These are phyloP conservation scores for Trichonephila clavata DNA, from an alignment of 1,140 invertebrate genomes.

Conservation along the genomic window DNA sequence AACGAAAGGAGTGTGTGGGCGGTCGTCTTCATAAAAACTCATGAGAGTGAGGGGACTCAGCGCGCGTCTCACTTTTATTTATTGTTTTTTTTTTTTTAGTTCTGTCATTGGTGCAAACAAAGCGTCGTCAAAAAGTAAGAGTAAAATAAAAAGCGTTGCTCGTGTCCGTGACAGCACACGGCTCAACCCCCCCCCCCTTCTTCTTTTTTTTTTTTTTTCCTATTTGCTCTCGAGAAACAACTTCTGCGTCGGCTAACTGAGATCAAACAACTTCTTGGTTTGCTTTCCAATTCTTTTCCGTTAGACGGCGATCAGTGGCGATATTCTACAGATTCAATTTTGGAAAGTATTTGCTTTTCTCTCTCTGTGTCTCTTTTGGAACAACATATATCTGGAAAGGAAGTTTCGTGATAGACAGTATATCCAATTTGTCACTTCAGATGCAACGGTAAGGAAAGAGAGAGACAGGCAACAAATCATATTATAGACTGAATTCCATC, in stretches of 20 bases:
- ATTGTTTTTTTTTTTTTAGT: background rate
- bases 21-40: background rate
- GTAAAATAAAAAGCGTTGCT: background rate
- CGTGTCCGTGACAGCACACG: background rate
- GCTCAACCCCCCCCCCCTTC: background rate
- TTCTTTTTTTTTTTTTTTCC: too few relatives aligned
- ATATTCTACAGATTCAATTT: too few relatives aligned
- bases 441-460: too few relatives aligned
- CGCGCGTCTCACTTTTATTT: background rate
- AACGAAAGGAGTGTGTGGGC: background rate
- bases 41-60: background rate
- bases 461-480: too few relatives aligned
- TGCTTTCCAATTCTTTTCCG: too few relatives aligned
- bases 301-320: too few relatives aligned
- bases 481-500: too few relatives aligned
- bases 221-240: background rate
- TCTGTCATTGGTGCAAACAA: background rate
- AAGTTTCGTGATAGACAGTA: too few relatives aligned
- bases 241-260: background rate
- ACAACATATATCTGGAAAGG: too few relatives aligned
- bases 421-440: too few relatives aligned
- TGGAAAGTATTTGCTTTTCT: too few relatives aligned
- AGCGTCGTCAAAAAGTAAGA: background rate
- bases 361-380: too few relatives aligned
- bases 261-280: background rate